Conservation (phyloP, 1,140 invertebrate species). For the Dendrolimus punctatus region DNA sequence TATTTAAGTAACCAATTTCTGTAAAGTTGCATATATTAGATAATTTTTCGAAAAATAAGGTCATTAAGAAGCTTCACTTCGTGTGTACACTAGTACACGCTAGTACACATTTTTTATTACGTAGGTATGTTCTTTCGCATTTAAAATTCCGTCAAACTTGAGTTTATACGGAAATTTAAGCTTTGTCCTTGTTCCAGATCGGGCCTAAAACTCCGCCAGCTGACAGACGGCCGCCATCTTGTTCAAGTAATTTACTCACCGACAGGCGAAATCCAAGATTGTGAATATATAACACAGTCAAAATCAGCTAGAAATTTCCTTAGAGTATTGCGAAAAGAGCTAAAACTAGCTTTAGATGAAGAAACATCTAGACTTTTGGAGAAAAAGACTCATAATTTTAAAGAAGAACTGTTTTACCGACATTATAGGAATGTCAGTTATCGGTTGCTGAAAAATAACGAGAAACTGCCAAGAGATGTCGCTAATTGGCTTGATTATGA, state of each 20-base stretch:
- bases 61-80: too few species aligned
- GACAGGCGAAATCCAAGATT: conserved; percentile 74
- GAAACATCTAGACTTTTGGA: conserved; percentile 39
- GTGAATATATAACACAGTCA: conserved; percentile 74
- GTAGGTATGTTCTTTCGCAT: too few species aligned
- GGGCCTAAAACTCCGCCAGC: conserved; percentile 75
- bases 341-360: conserved; percentile 63
- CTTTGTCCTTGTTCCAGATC: conserved; percentile 60
- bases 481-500: conserved; percentile 70
- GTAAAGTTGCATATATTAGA: too few species aligned
- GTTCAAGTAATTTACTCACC: conserved; percentile 79
- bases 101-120: too few species aligned
- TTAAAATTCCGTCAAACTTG: too few species aligned
- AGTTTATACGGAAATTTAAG: not conserved
- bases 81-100: too few species aligned
- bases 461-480: conserved; percentile 54
- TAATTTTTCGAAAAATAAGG: too few species aligned
- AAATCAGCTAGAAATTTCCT: conserved; percentile 72
- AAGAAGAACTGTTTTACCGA: conserved; percentile 45
- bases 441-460: conserved; percentile 41
- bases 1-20: too few species aligned
- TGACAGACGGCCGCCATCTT: conserved; percentile 77
- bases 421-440: conserved; percentile 63
- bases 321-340: conserved; percentile 70
- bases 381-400: conserved; percentile 21